Base-by-base conservation (phyloP, 2,888 invertebrate species). In the Caenorhabditis macrosperma region DNA sequence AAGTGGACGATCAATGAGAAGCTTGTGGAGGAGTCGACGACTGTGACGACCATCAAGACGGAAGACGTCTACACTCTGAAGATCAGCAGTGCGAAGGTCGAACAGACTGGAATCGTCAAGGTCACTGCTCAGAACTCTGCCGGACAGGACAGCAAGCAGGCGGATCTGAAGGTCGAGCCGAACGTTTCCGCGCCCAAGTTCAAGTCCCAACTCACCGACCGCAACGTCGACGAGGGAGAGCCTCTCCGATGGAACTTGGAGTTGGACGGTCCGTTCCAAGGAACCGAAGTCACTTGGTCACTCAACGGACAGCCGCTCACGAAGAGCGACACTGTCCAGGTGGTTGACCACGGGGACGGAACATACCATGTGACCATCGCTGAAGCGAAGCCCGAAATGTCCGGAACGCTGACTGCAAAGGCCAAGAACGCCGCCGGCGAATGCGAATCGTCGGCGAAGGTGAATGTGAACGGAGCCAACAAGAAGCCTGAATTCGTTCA, bases 211-310 rank as follows among this genome's bases (percentile, higher is more conserved):
- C 95, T 96, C 1, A 92, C 94, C 30, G 94, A 95, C 0, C 94
- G 94, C 61, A 94, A 95, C 83, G 95, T 95, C 0, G 93, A 93
- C 30, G 94, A 95, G 86, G 96, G 96, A 48, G 95, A 95, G 54
- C 75, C 72, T 26, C 52, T 80, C 17, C 74, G 78, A 26, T 84
- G 81, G 81, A 83, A 83, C 17, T 75, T 85, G 17, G 77, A 81
- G 46, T 55, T 88, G 24, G 85, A 86, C 9, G 69, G 83, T 50
- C 82, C 86, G 9, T 57, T 55, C 28, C 61, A 54, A 3, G 81
- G 79, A 71, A 85, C 85, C 7, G 80, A 83, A 46, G 85, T 88
- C 33, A 59, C 72, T 3, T 89, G 89, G 89, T 72, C 60, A 54
- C 78, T 88, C 38, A 87, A 88, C 69, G 87, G 85, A 44, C 79